Evolutionary conservation across 2,888 invertebrate genomes (phyloP), one percentile per base, ranked within the genome.

Genomic region (Pomacea canaliculata): DNA sequence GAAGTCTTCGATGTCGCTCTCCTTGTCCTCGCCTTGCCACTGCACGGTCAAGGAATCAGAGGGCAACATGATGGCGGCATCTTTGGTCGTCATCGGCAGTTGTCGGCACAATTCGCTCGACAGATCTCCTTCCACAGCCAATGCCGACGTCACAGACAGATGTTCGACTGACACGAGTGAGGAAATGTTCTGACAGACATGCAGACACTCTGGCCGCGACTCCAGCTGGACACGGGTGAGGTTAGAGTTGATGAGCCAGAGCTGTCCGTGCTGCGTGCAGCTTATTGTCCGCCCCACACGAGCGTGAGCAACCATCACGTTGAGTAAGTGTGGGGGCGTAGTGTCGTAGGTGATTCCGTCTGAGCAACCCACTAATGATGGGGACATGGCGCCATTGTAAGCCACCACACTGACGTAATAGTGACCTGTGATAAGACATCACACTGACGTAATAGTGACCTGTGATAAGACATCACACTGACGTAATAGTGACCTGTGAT

Each of bases 381-480:
- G 82, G 18, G 73, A 80, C 78, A 84, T 71, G 10, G 86, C 86
- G 70, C 82, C 79, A 75, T 86, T 86, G 69, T 80, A 83, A 16
- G 86, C 86, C n/a, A 86, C 77, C 46, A 86, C 82, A 5, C 84
- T 81, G 16, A 78, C 71, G 70, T 77, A 80, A 60, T 79, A 83
- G 48, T 79, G 80, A 10, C 85, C 86, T 51, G 51, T 7, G 4
- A 16, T 10, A 56, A 56, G 8, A 16, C 51, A 56, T 7, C 16
- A 37, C 37, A 37, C 37, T 37, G 37, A 37, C 37, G 37, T 37
- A 37, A 5, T 37, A 37, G 37, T 37, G 37, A 37, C 37, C 3
- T 1, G 37, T 5, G 1, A 5, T 37, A 3, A 37, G 5, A 1
- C 5, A 37, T 5, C 37, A 37, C 37, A 37, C 37, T 37, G 37